Conservation (phyloP, 2,888 invertebrate genomes). For the Dicycla oo region DNA sequence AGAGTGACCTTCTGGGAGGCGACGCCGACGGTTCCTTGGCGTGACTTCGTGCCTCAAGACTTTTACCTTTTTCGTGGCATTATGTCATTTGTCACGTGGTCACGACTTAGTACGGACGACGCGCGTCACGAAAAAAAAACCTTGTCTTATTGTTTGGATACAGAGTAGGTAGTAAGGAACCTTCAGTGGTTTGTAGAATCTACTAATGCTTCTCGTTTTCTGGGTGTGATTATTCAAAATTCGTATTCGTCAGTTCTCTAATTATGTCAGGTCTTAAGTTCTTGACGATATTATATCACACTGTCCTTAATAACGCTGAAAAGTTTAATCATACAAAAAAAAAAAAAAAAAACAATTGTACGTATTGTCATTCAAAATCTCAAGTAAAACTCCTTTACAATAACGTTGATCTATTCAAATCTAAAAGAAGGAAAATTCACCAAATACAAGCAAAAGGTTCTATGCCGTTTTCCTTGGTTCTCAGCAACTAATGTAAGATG, state of each 20-base stretch:
- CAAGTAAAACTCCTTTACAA: neutral
- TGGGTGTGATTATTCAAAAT: neutral
- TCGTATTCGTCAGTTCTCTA: neutral
- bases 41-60: slow-evolving; percentile 62
- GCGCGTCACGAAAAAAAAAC: slow-evolving; percentile 29
- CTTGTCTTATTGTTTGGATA: slow-evolving; percentile 26
- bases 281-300: too few species aligned
- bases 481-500: slow-evolving; percentile 68
- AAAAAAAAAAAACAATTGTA: neutral
- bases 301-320: neutral
- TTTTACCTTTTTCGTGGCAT: slow-evolving; percentile 68
- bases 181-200: too few species aligned
- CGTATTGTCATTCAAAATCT: neutral
- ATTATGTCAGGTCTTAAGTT: neutral
- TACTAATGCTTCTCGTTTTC: too few species aligned
- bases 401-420: slow-evolving; percentile 54
- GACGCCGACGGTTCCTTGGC: slow-evolving; percentile 47
- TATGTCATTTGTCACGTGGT: slow-evolving; percentile 62
- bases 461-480: slow-evolving; percentile 81
- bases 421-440: slow-evolving; percentile 76
- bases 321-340: neutral
- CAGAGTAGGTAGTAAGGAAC: neutral
- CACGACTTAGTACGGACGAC: slow-evolving; percentile 24
- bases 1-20: slow-evolving; percentile 59
- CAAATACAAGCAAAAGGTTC: slow-evolving; percentile 66